Conservation (phyloP, 2,113 vertebrate genomes). For the Mandrillus leucophaeus region DNA sequence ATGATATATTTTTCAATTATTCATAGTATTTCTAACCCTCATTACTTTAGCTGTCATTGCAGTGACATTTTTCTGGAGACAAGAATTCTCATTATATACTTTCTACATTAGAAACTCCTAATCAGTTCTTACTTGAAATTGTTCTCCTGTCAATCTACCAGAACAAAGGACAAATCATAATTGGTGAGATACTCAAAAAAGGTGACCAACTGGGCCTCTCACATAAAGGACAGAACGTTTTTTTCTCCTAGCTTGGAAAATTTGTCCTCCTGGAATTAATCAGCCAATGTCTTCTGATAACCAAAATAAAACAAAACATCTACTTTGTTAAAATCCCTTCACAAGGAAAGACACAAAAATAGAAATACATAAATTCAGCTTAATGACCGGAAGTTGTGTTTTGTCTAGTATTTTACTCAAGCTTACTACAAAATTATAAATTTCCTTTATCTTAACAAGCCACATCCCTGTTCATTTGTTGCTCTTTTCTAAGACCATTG, state of each 20-base stretch:
- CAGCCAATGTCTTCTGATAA: not conserved
- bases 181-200: not conserved
- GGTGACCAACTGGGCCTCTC: not conserved
- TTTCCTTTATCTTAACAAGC: not conserved
- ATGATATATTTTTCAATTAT: conserved; percentile 33
- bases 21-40: conserved; percentile 9
- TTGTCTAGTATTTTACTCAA: not conserved
- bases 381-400: not conserved
- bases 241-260: not conserved
- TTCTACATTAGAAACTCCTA: not conserved
- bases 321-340: not conserved
- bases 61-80: not conserved
- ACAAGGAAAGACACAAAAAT: not conserved
- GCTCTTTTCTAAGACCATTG: not conserved
- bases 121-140: not conserved
- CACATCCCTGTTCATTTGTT: not conserved
- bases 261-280: not conserved
- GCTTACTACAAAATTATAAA: not conserved
- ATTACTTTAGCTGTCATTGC: not conserved
- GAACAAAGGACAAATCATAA: not conserved
- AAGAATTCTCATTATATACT: conserved; percentile 7
- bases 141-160: not conserved
- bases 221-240: not conserved
- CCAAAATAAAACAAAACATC: not conserved
- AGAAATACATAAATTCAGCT: not conserved